Evolutionary conservation across 92 coral and sea anemone genomes (phyloP), one percentile per base, ranked within the genome.

Genomic region (Ricordea florida): DNA sequence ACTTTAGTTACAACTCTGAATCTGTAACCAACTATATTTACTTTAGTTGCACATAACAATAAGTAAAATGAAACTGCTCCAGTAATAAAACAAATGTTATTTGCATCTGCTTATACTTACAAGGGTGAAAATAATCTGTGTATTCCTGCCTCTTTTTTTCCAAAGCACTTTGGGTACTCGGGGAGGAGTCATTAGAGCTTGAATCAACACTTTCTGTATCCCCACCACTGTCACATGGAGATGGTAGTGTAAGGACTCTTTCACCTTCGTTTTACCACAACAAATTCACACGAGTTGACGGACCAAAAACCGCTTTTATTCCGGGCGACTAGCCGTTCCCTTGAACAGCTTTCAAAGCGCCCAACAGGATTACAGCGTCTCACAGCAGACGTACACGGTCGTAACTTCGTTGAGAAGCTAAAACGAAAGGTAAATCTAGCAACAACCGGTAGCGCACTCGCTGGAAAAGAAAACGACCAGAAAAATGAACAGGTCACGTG

Each of bases 61-160:
- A 58, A 58, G 28, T 17, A 34, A 58, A 58, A 34, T 58, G 40
- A 58, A 58, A 35, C 23, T 58, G 47, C 47, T 35, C 11, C 66
- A 58, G 66, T 58, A 33, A 58, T 33, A 58, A 42, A 28, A 58
- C 18, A 33, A 46, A 14, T 43, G 40, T 58, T 58, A 58, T 58
- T 34, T 29, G 66, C 66, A 58, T 58, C 32, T 50, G 57, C 57
- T 50, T 29, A 32, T 34, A 60, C 67, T 60, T 35, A 60, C 67
- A 35, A 20, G 67, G 67, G 23, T 60, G 67, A 60, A 60, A 35
- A n/a, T 35, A 60, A 35, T 36, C 48, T 37, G 46, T n/a, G 40
- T 60, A 60, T 60, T 60, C 47, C 47, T 37, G 10, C 14, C 49
- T 60, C 13, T 32, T 60, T 32, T 60, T 36, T 14, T 60, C 47